phyloP scores from a whole-genome alignment of 2,888 invertebrate species.

The Odontocolon sp. region DNA sequence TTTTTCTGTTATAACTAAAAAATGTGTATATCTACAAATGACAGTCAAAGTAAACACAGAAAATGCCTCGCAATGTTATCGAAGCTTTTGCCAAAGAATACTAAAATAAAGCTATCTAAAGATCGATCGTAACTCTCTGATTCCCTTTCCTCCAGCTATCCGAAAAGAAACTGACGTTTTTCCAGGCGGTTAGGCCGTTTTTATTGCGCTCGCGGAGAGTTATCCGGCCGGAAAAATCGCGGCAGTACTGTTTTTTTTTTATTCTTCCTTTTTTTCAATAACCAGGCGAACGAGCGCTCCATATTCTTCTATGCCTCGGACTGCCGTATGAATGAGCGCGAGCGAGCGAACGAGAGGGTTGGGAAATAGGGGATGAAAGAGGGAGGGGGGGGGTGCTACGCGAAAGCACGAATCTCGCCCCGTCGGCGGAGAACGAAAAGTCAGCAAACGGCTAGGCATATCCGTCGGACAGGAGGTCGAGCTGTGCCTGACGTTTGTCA shows the following conservation, averaged over 20 bases:
- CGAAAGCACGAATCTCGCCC: constrained; percentile 17
- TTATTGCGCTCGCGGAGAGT: constrained; percentile 56
- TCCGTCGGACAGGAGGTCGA: constrained; percentile 61
- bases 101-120: constrained; percentile 57
- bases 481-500: constrained; percentile 67
- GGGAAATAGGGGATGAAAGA: background rate
- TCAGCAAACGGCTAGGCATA: constrained; percentile 56
- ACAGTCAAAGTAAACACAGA: background rate
- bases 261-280: constrained; percentile 54
- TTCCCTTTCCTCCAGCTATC: background rate
- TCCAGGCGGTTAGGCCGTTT: constrained; percentile 57
- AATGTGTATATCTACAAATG: background rate
- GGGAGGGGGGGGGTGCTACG: constrained; percentile 11
- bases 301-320: background rate
- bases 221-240: constrained; percentile 58
- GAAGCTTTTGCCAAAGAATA: constrained; percentile 14
- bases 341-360: background rate
- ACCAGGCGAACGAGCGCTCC: constrained; percentile 51
- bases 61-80: constrained; percentile 14
- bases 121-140: constrained; percentile 42
- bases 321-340: background rate
- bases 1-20: background rate
- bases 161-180: constrained; percentile 60
- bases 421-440: constrained; percentile 56
- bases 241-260: constrained; percentile 40